A percentile compares a stretch with the other conserved stretches of the same genome.
phyloP scores from a whole-genome alignment of 2,113 vertebrate genomes.

The Chionodraco myersi region DNA sequence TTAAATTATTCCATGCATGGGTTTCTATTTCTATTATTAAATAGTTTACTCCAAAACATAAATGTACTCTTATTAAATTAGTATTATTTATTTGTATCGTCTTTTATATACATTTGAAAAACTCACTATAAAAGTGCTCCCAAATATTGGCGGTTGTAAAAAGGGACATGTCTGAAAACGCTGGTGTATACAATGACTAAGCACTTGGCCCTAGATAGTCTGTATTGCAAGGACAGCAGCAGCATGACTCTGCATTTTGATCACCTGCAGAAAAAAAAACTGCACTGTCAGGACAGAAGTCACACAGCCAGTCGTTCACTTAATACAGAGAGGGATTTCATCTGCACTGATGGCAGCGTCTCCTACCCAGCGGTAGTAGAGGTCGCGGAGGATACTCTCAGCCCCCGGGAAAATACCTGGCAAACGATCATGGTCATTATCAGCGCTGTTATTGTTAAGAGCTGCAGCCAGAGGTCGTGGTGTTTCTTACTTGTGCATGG shows the following conservation, averaged over 20 bases:
- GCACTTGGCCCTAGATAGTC: slow-evolving; percentile 5
- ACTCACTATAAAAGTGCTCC: not conserved
- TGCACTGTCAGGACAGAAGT: slow-evolving; percentile 20
- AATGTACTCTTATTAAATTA: no score
- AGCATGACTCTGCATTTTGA: slow-evolving; percentile 46
- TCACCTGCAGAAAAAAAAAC: slow-evolving; percentile 14
- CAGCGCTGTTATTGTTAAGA: not conserved
- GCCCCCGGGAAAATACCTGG: not conserved
- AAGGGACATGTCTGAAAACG: not conserved
- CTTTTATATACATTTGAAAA: no score
- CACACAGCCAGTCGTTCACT: slow-evolving; percentile 49
- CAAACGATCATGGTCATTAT: not conserved
- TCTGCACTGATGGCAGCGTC: slow-evolving; percentile 43
- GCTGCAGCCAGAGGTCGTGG: not conserved
- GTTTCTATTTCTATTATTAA: no score
- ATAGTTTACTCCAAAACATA: no score
- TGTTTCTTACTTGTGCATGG: slow-evolving; percentile 88
- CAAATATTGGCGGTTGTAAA: not conserved
- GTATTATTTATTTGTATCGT: no score
- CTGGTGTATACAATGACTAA: not conserved
- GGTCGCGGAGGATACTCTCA: slow-evolving; percentile 32
- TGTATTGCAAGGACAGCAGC: not conserved
- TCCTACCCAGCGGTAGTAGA: slow-evolving; percentile 14
- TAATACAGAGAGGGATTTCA: slow-evolving; percentile 47
- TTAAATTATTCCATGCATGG: no score